These are phyloP conservation scores for Drosophila kambysellisi DNA, from an alignment of 2,888 invertebrate species.

Conservation along the genomic window DNA sequence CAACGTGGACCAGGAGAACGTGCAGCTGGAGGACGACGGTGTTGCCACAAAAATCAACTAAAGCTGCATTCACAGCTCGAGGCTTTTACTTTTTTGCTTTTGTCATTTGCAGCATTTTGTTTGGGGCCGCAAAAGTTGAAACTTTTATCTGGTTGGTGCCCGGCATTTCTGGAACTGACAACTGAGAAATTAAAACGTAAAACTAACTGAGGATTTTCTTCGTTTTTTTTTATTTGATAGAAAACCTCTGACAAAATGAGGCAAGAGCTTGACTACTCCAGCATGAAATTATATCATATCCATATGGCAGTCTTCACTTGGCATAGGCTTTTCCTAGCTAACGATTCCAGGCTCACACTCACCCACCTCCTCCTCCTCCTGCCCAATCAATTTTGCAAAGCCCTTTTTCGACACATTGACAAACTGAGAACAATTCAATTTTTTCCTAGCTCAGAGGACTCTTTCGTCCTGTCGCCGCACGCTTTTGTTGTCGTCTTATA, in stretches of 20 bases:
- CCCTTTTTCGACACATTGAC: slow-evolving; percentile 61
- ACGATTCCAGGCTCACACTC: not conserved
- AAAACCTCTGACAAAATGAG: slow-evolving; percentile 36
- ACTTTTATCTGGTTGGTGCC: slow-evolving; percentile 43
- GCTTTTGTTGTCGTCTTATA: slow-evolving; percentile 53
- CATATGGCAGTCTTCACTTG: slow-evolving; percentile 42
- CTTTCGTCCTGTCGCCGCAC: slow-evolving; percentile 44
- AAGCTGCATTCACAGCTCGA: slow-evolving; percentile 40
- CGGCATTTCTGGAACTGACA: slow-evolving; percentile 47
- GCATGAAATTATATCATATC: slow-evolving; percentile 56
- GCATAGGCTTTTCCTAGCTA: slow-evolving; percentile 37
- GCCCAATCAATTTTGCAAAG: slow-evolving; percentile 52
- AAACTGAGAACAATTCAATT: slow-evolving; percentile 68
- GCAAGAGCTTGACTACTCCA: slow-evolving; percentile 33
- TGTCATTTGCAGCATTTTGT: slow-evolving; percentile 47
- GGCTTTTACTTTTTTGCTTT: slow-evolving; percentile 35
- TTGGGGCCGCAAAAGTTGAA: slow-evolving; percentile 35
- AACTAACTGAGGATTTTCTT: slow-evolving; percentile 29
- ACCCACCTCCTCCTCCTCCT: not conserved
- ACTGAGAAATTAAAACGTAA: slow-evolving; percentile 59
- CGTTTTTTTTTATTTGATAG: slow-evolving; percentile 6
- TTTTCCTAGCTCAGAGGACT: slow-evolving; percentile 43
- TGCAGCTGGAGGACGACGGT: not conserved
- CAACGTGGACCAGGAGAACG: not conserved
- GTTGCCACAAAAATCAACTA: slow-evolving; percentile 47